These are phyloP conservation scores for Melinaea menophilus DNA, from an alignment of 2,888 invertebrate genomes.

Conservation along the genomic window DNA sequence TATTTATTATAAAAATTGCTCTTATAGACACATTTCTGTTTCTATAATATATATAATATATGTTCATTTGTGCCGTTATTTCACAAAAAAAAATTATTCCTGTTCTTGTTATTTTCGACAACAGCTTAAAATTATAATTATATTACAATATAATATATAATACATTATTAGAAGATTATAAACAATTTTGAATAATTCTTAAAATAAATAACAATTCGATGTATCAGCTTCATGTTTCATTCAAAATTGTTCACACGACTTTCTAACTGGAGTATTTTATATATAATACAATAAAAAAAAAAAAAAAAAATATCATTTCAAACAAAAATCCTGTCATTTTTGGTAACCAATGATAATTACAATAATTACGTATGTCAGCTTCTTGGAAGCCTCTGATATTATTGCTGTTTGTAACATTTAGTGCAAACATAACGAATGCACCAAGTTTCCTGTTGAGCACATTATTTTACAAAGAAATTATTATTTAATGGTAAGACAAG, in stretches of 20 bases:
- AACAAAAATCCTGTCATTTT: slow-evolving; percentile 76
- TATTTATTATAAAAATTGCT: slow-evolving; percentile 79
- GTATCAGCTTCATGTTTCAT: slow-evolving; percentile 54
- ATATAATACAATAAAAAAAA: slow-evolving; percentile 65
- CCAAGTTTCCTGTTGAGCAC: too few relatives aligned
- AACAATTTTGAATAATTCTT: slow-evolving; percentile 64
- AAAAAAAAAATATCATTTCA: slow-evolving; percentile 43
- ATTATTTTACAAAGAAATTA: background rate
- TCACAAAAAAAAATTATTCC: slow-evolving; percentile 74
- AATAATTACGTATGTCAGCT: slow-evolving; percentile 45
- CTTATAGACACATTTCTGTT: slow-evolving; percentile 78
- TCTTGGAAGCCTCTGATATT: too few relatives aligned
- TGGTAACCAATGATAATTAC: slow-evolving; percentile 77
- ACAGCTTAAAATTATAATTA: slow-evolving; percentile 75
- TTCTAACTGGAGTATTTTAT: slow-evolving; percentile 69
- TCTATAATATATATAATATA: slow-evolving; percentile 78
- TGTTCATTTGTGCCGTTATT: slow-evolving; percentile 78
- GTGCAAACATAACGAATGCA: too few relatives aligned
- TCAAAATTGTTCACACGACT: slow-evolving; percentile 63
- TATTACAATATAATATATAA: slow-evolving; percentile 72
- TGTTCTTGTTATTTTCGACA: slow-evolving; percentile 77
- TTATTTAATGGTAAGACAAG: slow-evolving; percentile 21
- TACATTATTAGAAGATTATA: slow-evolving; percentile 55
- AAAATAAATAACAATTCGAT: slow-evolving; percentile 75
- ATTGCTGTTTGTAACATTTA: too few relatives aligned